phyloP scores from a whole-genome alignment of 2,797 vertebrate species.

The Rhinichthys osculus region DNA sequence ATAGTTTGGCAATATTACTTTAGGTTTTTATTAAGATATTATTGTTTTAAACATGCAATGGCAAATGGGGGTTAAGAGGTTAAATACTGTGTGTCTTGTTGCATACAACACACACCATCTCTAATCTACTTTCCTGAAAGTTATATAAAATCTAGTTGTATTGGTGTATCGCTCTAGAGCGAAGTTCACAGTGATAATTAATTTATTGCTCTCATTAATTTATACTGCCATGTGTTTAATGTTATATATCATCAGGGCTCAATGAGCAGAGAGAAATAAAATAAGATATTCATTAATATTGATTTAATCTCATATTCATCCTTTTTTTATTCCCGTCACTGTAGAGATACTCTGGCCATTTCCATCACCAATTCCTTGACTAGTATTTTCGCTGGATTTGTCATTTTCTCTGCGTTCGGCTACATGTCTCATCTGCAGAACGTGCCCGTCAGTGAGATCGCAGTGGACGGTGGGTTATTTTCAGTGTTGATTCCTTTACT shows the following conservation, averaged over 20 bases:
- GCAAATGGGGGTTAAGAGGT: no score
- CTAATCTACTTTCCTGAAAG: not conserved
- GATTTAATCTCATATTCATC: not conserved
- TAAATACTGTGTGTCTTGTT: not conserved
- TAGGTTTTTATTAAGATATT: no score
- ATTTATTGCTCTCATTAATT: not conserved
- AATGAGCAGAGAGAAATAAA: not conserved
- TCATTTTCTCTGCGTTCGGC: slow-evolving; percentile 83
- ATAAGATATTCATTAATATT: not conserved
- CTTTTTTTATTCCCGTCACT: not conserved
- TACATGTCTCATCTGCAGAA: slow-evolving; percentile 81
- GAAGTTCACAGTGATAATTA: slow-evolving; percentile 9
- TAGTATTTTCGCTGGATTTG: slow-evolving; percentile 81
- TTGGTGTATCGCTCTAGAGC: not conserved
- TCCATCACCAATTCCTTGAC: slow-evolving; percentile 78
- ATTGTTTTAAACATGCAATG: no score
- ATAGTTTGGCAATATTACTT: no score
- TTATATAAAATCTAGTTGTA: not conserved
- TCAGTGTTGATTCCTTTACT: not conserved
- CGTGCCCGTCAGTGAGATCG: slow-evolving; percentile 73
- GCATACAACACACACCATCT: not conserved
- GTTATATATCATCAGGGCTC: not conserved
- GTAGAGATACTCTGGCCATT: slow-evolving; percentile 79
- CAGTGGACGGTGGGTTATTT: slow-evolving; percentile 77
- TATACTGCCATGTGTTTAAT: no score